Evolutionary conservation across 1,140 invertebrate genomes (phyloP), one percentile per base, ranked within the genome.

Genomic region (Apis mellifera): DNA sequence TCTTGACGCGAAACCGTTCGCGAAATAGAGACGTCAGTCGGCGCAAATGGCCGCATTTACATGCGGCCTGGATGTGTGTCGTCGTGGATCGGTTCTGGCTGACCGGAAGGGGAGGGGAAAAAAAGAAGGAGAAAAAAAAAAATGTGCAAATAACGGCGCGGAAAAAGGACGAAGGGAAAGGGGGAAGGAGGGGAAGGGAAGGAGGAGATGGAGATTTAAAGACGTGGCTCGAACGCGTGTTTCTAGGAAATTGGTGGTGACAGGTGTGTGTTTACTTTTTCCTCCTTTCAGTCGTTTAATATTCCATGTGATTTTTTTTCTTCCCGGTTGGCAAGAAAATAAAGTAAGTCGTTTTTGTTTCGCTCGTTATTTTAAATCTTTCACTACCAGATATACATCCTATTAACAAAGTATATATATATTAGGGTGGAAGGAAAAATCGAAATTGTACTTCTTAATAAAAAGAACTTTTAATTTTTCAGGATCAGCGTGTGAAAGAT

Each of bases 21-120:
- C 81, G 74, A 82, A 83, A 85, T 85, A 69, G 84, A 85, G 81
- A 84, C 78, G 82, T 86, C 84, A 86, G 54, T 55, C 80, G 79
- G 80, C 84, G 78, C 84, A 85, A 85, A 85, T 84, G 78, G 82
- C 70, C 70, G 82, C 84, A 86, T 86, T 86, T 86, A 84, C 82
- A 84, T 84, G 32, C 80, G 82, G 84, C 82, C 82, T 77, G 70
- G 77, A 75, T 85, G 32, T 32, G 32, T 32, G 57, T n/a, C 5
- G 26, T 8, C 48, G 48, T 26, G 11, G 32, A 26, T 23, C 60
- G 59, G 42, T 75, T 42, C 48, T 11, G 13, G 13, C 1, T 13
- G 59, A 60, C 59, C 11, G 4, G 17, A 52, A 19, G 5, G 13
- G 52, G 8, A 0, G 17, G 15, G 17, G 3, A 54, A 54, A 54